Conservation (phyloP, 2,113 vertebrate genomes). For the Sphyrna mokarran region DNA sequence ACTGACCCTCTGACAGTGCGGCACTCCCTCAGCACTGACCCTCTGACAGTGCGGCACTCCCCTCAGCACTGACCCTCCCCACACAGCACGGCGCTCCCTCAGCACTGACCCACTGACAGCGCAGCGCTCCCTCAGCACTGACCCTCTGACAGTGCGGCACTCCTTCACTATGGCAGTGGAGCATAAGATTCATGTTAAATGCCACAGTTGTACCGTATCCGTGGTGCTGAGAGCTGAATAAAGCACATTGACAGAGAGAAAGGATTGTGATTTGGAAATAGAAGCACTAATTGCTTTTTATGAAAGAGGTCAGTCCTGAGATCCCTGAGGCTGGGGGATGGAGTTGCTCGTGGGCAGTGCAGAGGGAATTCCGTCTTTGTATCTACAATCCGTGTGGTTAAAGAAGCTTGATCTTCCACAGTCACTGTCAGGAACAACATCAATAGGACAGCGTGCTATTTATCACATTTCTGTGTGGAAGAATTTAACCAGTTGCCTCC, state of each 20-base stretch:
- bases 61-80: too few relatives aligned
- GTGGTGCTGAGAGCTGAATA: background rate
- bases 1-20: too few relatives aligned
- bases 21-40: too few relatives aligned
- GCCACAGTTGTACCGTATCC: background rate
- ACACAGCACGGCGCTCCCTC: too few relatives aligned
- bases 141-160: background rate
- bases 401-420: background rate
- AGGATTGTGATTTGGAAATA: background rate
- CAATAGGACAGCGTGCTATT: background rate
- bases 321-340: background rate
- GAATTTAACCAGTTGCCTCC: background rate
- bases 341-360: background rate
- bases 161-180: background rate
- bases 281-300: background rate
- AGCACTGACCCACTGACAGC: too few relatives aligned
- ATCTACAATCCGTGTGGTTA: background rate
- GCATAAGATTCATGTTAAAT: background rate
- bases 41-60: too few relatives aligned
- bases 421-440: background rate
- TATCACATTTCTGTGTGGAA: background rate
- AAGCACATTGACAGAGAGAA: background rate
- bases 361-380: background rate
- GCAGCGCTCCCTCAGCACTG: background rate
- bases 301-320: background rate